A percentile compares a stretch with the other conserved stretches of the same genome.
phyloP scores from a whole-genome alignment of 2,113 vertebrate species.

The Sander vitreus region DNA sequence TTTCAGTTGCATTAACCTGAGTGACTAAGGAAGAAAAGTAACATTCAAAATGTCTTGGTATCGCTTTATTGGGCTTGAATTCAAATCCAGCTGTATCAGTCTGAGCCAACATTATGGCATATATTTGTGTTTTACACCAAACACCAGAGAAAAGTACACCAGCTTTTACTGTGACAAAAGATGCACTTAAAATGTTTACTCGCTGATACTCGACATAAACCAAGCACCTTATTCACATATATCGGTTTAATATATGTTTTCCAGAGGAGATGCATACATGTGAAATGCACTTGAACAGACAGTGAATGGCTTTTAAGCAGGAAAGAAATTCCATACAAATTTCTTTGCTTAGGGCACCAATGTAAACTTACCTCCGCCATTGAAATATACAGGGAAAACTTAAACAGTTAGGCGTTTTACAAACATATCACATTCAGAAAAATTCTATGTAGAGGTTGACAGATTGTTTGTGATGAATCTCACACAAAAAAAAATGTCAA shows the following conservation, averaged over 20 bases:
- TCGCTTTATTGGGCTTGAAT: conserved; percentile 5
- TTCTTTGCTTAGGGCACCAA: conserved; percentile 65
- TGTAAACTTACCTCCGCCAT: conserved; percentile 75
- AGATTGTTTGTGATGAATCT: conserved; percentile 2
- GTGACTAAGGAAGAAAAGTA: conserved; percentile 2
- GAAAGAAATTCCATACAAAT: conserved; percentile 76
- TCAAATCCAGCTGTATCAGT: conserved; percentile 2
- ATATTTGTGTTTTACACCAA: conserved; percentile 36
- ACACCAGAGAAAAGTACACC: conserved; percentile 40
- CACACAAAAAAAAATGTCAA: not conserved
- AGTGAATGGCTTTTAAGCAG: conserved; percentile 27
- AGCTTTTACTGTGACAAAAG: conserved; percentile 29
- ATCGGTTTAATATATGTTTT: conserved; percentile 80
- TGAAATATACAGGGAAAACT: conserved; percentile 30
- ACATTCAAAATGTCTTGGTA: conserved; percentile 56
- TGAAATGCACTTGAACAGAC: conserved; percentile 54
- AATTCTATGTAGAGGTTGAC: conserved; percentile 37
- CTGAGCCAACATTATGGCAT: conserved; percentile 1
- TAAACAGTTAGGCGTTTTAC: conserved; percentile 8
- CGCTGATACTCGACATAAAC: conserved; percentile 40
- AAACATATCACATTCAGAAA: conserved; percentile 21
- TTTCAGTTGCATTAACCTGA: not conserved
- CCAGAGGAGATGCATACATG: conserved; percentile 37
- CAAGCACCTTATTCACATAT: conserved; percentile 73
- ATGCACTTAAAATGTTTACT: conserved; percentile 23